A percentile compares a stretch with the other conserved stretches of the same genome.
Conservation (phyloP, 2,888 invertebrate genomes). For the Clitarchus hookeri region DNA sequence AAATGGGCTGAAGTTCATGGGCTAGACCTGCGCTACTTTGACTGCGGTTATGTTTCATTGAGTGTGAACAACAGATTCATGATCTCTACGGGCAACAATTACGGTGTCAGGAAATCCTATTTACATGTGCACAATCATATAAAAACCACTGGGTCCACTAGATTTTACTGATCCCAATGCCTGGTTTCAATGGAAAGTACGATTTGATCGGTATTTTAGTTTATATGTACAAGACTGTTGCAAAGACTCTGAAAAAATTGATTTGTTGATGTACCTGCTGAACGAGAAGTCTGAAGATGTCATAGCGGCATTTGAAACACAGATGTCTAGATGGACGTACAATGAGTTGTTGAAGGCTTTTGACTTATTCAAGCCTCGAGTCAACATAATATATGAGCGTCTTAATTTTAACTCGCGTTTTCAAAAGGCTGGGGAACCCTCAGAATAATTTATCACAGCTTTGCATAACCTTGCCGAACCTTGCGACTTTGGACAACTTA, state of each 20-base stretch:
- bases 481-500: not conserved
- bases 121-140: not conserved
- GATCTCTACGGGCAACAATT: too few species aligned
- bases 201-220: not conserved
- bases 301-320: not conserved
- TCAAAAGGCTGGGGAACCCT: not conserved
- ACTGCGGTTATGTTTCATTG: too few species aligned
- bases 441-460: not conserved
- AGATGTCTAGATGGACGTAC: not conserved
- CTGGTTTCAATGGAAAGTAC: not conserved
- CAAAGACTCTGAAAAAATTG: not conserved
- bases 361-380: not conserved
- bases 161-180: not conserved
- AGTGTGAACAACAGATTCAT: too few species aligned
- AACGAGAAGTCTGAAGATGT: not conserved
- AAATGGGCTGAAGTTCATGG: too few species aligned
- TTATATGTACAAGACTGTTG: not conserved
- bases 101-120: too few species aligned
- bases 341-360: not conserved
- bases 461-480: not conserved
- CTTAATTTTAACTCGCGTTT: not conserved
- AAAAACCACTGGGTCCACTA: not conserved
- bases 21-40: too few species aligned
- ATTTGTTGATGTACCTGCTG: not conserved
- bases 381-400: not conserved